These are phyloP conservation scores for Gandaritis pyraliata DNA, from an alignment of 2,888 invertebrate genomes.

Conservation along the genomic window DNA sequence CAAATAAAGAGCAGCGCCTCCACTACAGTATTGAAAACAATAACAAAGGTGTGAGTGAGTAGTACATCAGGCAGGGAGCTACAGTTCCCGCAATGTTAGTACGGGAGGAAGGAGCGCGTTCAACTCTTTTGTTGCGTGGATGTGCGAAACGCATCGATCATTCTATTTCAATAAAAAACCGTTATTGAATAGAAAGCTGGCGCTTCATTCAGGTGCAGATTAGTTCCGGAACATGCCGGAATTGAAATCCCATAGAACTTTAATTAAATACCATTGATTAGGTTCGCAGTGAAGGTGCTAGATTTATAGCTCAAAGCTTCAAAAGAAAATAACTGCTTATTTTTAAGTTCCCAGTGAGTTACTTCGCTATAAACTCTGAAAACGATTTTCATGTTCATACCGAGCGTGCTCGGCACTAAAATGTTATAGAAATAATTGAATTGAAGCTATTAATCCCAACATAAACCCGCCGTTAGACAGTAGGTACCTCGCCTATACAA, in stretches of 20 bases:
- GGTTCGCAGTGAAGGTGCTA: not conserved
- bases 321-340: too few species aligned
- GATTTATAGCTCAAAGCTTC: too few species aligned
- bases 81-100: too few species aligned
- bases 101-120: conserved; percentile 1
- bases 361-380: conserved; percentile 3
- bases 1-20: too few species aligned
- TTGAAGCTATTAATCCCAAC: conserved; percentile 10
- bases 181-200: not conserved
- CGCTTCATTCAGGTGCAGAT: not conserved
- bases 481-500: conserved; percentile 11
- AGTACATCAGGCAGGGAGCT: too few species aligned
- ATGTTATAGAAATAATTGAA: conserved; percentile 18
- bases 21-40: not conserved
- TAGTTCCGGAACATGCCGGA: too few species aligned
- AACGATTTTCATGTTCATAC: conserved; percentile 14
- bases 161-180: too few species aligned
- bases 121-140: conserved; percentile 4
- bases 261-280: too few species aligned
- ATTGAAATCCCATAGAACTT: too few species aligned
- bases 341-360: not conserved
- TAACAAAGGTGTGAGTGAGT: not conserved
- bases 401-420: conserved; percentile 3
- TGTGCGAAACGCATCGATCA: not conserved
- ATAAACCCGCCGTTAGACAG: conserved; percentile 20